Percentiles rank a stretch among this genome's conserved stretches.
These are phyloP conservation scores for Pollenia amentaria DNA, from an alignment of 2,888 invertebrate species.

Conservation along the genomic window DNA sequence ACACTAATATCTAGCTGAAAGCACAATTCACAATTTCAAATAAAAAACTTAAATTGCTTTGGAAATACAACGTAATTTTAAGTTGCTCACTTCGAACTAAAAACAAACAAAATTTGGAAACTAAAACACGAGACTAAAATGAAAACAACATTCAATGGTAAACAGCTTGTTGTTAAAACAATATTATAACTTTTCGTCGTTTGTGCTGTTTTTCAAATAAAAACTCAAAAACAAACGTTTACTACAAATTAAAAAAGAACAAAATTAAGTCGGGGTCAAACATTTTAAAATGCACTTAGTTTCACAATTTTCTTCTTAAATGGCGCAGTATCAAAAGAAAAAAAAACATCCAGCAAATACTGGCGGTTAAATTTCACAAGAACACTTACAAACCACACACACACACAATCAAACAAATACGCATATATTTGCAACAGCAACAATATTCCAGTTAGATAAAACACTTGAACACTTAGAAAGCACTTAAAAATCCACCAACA, in stretches of 20 bases:
- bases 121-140: conserved; percentile 21
- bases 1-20: conserved; percentile 42
- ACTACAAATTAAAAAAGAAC: background rate
- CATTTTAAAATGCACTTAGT: conserved; percentile 55
- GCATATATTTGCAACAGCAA: conserved; percentile 22
- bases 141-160: conserved; percentile 25
- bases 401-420: background rate
- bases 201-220: conserved; percentile 15
- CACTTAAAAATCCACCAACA: conserved; percentile 64
- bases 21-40: background rate
- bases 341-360: conserved; percentile 23
- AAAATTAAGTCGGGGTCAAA: conserved; percentile 24
- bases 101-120: conserved; percentile 14
- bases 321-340: conserved; percentile 12
- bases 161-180: conserved; percentile 44
- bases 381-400: conserved; percentile 1
- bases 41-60: background rate
- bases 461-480: conserved; percentile 57
- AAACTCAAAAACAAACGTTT: background rate
- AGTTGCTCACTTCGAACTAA: background rate
- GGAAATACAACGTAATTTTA: no score
- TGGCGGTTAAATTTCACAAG: conserved; percentile 43
- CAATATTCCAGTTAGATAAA: conserved; percentile 27
- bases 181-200: conserved; percentile 6
- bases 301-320: conserved; percentile 28